phyloP scores from a whole-genome alignment of 2,797 vertebrate genomes.

The Leptatherina wallacei region DNA sequence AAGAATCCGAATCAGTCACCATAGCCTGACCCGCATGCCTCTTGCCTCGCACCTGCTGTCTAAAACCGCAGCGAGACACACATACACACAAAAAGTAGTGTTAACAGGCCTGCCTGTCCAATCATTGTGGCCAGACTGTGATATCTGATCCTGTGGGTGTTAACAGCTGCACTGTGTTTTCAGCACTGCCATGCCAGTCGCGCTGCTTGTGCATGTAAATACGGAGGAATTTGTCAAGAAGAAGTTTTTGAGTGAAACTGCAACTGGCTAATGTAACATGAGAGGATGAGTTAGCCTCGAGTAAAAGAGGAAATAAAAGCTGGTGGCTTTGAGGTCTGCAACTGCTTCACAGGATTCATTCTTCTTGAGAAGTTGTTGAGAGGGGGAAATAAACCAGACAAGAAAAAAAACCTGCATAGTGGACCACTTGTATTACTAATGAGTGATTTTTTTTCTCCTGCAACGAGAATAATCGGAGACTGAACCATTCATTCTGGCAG shows the following conservation, averaged over 20 bases:
- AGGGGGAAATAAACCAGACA: not conserved
- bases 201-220: not conserved
- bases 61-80: not conserved
- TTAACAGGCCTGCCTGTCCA: not conserved
- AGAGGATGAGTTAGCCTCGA: conserved; percentile 5
- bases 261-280: not conserved
- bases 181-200: not conserved
- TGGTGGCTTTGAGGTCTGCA: not conserved
- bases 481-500: conserved; percentile 13
- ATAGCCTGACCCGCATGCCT: no score
- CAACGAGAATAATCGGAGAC: conserved; percentile 31
- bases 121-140: not conserved
- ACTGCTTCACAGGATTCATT: conserved; percentile 10
- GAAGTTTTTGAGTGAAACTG: not conserved
- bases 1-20: conserved; percentile 3
- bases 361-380: conserved; percentile 3
- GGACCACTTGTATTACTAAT: conserved; percentile 10
- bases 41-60: conserved; percentile 51
- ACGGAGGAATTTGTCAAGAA: conserved; percentile 11
- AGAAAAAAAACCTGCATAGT: conserved; percentile 3
- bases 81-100: conserved; percentile 6
- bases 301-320: not conserved
- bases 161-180: conserved; percentile 62
- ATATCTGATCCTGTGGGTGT: conserved; percentile 68
- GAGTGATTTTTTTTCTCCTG: conserved; percentile 39